phyloP scores from a whole-genome alignment of 2,888 invertebrate genomes.

The Leptinotarsa juncta region DNA sequence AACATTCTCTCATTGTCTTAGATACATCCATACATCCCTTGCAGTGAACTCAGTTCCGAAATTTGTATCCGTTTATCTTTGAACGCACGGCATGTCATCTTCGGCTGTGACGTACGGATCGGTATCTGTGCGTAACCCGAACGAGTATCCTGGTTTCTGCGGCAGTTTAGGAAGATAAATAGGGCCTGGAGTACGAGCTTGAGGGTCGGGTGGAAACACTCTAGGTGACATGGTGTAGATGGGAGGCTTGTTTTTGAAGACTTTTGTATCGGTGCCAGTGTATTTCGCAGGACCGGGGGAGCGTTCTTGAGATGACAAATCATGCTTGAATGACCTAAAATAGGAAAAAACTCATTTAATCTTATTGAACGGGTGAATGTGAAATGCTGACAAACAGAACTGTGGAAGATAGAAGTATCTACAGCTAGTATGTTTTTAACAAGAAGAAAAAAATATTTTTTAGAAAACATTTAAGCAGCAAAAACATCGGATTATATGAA shows the following conservation, averaged over 20 bases:
- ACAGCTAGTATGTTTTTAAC: too few species aligned
- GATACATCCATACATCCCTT: neutral
- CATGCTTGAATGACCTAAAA: conserved; percentile 40
- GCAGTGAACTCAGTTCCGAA: neutral
- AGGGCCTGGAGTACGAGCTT: conserved; percentile 49
- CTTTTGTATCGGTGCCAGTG: conserved; percentile 51
- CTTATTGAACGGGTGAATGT: too few species aligned
- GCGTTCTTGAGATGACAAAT: conserved; percentile 21
- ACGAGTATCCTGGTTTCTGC: conserved; percentile 67
- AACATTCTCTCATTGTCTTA: neutral
- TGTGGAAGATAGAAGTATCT: too few species aligned
- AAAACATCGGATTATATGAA: too few species aligned
- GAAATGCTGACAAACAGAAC: too few species aligned
- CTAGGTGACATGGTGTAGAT: conserved; percentile 58
- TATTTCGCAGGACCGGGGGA: conserved; percentile 65
- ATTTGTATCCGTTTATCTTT: conserved; percentile 1
- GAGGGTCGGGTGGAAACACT: conserved; percentile 43
- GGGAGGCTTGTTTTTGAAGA: conserved; percentile 58
- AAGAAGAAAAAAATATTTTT: too few species aligned
- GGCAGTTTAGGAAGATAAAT: conserved; percentile 58
- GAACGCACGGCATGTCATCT: conserved; percentile 64
- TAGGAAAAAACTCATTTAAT: neutral
- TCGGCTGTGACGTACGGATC: conserved; percentile 72
- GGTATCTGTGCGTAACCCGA: conserved; percentile 72
- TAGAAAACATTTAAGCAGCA: too few species aligned